Evolutionary conservation across 1,140 invertebrate genomes (phyloP), one percentile per base, ranked within the genome.

Genomic region (Tribolium castaneum): DNA sequence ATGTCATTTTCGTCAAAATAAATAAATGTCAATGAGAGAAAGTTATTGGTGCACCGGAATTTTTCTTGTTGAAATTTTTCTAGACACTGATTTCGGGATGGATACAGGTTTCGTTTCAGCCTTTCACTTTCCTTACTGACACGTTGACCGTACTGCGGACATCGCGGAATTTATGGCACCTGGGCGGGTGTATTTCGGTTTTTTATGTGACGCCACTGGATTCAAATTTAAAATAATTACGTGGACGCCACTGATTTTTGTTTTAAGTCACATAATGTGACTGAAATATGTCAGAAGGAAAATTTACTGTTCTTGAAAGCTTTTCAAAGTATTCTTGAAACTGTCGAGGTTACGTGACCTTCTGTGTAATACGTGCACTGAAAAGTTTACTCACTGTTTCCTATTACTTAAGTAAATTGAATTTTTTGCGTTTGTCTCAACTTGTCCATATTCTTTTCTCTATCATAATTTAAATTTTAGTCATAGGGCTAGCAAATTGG

Each of bases 1-100:
- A 59, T 59, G 19, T 59, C 54, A 59, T 59, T 59, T 59, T 25
- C 3, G 16, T 59, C 10, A 59, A 25, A 59, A 59, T 16, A 19
- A 52, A 30, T 30, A 30, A 14, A 52, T 16, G 16, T 52, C 51
- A 16, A 19, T 52, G 13, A 19, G 51, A 52, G 16, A 52, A 45
- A 45, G 39, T 45, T 45, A 45, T 45, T 45, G 39, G 39, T 30
- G 25, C 25, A 45, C 39, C n/a, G 39, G n/a, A 45, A 45, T 45
- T 45, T 45, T 45, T 45, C n/a, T 45, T 45, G n/a, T 9, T 45
- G 5, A 45, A 45, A 45, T 45, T 45, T 45, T 45, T 45, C 7
- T 45, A 39, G 34, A 7, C 9, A 9, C 2, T n/a, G 39, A 45
- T 45, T 45, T 45, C 39, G 39, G 39, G 39, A 45, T 45, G 39